Evolutionary conservation across 2,888 invertebrate genomes (phyloP), one percentile per base, ranked within the genome.

Genomic region (Gerris lacustris): DNA sequence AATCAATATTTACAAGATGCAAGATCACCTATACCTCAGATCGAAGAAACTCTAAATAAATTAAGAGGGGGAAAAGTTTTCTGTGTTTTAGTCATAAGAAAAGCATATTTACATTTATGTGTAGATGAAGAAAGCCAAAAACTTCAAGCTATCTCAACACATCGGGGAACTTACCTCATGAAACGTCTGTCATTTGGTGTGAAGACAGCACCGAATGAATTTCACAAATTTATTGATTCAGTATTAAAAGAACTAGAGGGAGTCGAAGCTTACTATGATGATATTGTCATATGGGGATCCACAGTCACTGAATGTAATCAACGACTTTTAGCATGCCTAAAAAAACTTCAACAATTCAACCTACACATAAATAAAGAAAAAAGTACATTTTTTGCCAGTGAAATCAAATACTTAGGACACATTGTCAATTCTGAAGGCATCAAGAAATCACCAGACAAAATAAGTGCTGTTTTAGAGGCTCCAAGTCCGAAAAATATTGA

Each of bases 271-370:
- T n/a, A n/a, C n/a, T n/a, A n/a, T n/a, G n/a, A n/a, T n/a, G n/a
- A n/a, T 64, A 76, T 76, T n/a, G 45, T 75, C 6, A 69, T 76
- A 9, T 74, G 73, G 68, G 75, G 75, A n/a, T n/a, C n/a, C n/a
- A 44, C 73, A 17, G 18, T 64, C 44, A 70, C 75, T 72, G 71
- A 74, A 73, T 75, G 73, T 67, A n/a, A 44, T 44, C 18, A 18
- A 6, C 69, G 72, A 55, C 55, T 73, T 6, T 6, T 63, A 7
- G 43, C n/a, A 6, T 73, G 72, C 43, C 67, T 74, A 6, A 45
- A 73, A 63, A 18, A 63, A n/a, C 72, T 74, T 15, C 6, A 18
- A 18, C 47, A 74, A 44, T 67, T 18, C 66, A 69, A 72, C 55
- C 66, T 73, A 45, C 71, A 73, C 18, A 5, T 73, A 7, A 73